Base-by-base conservation (phyloP, 2,888 invertebrate species). In the Polymixis flavicincta region DNA sequence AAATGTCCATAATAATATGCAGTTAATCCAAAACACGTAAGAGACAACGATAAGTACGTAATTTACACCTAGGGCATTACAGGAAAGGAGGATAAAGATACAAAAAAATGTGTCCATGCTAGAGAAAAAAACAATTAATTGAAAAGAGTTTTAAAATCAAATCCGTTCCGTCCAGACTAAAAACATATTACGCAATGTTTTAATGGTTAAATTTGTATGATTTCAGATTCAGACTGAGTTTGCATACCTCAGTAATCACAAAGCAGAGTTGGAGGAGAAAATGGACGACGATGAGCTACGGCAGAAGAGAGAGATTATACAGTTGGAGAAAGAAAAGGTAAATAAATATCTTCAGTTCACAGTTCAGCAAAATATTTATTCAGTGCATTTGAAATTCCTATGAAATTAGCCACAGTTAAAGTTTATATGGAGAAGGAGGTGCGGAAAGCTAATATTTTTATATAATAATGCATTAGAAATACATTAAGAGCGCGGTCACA, bases 221-320 rank as follows among this genome's bases (percentile, higher is more conserved):
- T 93, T 94, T 17, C 93, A 97, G 97, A 97, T 97, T 82, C 98
- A 98, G 95, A 98, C 98, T 55, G 98, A 99, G 95, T 97, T 99
- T 80, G 98, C 98, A 55, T 97, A 98, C 89, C 96, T 98, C 76
- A 97, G 98, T 81, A 98, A 98, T 90, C 97, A 98, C 88, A 98
- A 98, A 94, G 97, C 98, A 84, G 98, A 98, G 90, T 95, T 98
- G 82, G 97, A 98, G 85, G 97, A 97, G 85, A 97, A 97, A 87
- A 97, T 98, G 94, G 97, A 96, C 85, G 97, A 96, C 74, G 96
- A 97, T 68, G 97, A 96, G 84, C 91, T 97, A 69, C 94, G 95
- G 85, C 97, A 97, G 88, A 97, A 97, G 85, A 97, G 97, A 90
- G 97, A 98, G 89, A 97, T 97, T 81, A 96, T 97, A 87, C 97